Base-by-base conservation (phyloP, 37 sponge, comb jelly and placozoan genomes). In the Tethya wilhelma region DNA sequence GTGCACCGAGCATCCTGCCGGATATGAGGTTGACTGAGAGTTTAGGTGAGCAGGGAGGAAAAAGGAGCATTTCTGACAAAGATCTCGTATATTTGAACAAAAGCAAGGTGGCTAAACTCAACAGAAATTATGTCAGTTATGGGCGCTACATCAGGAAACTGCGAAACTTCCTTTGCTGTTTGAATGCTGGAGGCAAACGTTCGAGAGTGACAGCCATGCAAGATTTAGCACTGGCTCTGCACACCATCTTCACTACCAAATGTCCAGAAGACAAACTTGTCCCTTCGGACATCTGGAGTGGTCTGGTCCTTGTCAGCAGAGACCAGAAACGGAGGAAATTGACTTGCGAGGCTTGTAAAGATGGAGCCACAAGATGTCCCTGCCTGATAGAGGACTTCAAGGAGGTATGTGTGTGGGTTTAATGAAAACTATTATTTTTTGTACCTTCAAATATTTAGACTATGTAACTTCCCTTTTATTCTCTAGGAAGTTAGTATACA, bases 131-230 rank as follows among this genome's bases (percentile, higher is more conserved):
- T 19, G 0, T 72, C 28, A 34, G 73, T 20, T 72, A 69, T 49
- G 11, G 73, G 55, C 32, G 14, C 9, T 19, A 32, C 46, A 34
- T 72, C 1, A 19, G 33, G n/a, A 72, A 72, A 31, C 32, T 72
- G 32, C 53, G 45, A 22, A 5, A 8, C 29, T 1, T 45, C 25
- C 55, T 72, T 2, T 72, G 73, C 29, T 72, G 73, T 17, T 30
- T 72, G 53, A 17, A 72, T 49, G 55, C 36, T 14, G 41, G 41
- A 31, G 73, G 73, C 1, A 72, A 72, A n/a, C 44, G 73, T 32
- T 72, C 73, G n/a, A 40, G 73, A 43, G 19, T 4, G 49, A 72
- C 73, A 49, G 73, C 73, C 53, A 46, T 72, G 73, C 73, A 68
- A 55, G 80, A 79, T 25, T 36, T 65, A 23, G 69, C 80, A 4